These are phyloP conservation scores for Uria lomvia DNA, from an alignment of 2,113 vertebrate species.

Conservation along the genomic window DNA sequence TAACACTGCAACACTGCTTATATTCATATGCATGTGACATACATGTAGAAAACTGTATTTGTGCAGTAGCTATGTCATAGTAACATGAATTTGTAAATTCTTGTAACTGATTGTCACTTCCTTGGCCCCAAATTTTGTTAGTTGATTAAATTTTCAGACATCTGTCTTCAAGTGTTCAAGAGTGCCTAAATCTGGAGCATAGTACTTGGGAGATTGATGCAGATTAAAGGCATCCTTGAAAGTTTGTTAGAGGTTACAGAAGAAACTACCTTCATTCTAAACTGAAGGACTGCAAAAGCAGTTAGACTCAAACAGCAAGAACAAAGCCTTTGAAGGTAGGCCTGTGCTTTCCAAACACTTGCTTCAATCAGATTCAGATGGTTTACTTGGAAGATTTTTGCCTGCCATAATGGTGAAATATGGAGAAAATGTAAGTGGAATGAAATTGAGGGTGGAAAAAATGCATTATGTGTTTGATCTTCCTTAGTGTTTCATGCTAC, in stretches of 20 bases:
- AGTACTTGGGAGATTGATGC: not conserved
- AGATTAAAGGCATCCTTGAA: not conserved
- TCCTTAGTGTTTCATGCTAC: not conserved
- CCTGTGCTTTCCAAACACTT: not conserved
- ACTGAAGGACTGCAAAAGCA: not conserved
- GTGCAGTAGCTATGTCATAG: not conserved
- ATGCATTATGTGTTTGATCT: not conserved
- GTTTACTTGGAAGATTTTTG: not conserved
- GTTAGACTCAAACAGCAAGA: not conserved
- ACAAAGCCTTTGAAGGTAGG: not conserved
- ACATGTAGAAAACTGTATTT: not conserved
- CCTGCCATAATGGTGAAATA: not conserved
- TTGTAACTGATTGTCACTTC: not conserved
- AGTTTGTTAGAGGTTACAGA: not conserved
- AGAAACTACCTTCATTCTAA: not conserved
- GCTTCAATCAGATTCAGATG: not conserved
- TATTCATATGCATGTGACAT: accelerated
- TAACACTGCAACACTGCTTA: not conserved
- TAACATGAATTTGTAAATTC: not conserved
- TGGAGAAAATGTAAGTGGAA: not conserved
- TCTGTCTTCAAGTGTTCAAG: not conserved
- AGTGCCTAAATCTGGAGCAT: not conserved
- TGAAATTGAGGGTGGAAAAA: not conserved
- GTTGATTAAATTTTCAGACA: not conserved
- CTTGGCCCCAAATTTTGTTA: not conserved